Evolutionary conservation across 2,797 vertebrate species (phyloP).

Genomic region (Trachurus trachurus): DNA sequence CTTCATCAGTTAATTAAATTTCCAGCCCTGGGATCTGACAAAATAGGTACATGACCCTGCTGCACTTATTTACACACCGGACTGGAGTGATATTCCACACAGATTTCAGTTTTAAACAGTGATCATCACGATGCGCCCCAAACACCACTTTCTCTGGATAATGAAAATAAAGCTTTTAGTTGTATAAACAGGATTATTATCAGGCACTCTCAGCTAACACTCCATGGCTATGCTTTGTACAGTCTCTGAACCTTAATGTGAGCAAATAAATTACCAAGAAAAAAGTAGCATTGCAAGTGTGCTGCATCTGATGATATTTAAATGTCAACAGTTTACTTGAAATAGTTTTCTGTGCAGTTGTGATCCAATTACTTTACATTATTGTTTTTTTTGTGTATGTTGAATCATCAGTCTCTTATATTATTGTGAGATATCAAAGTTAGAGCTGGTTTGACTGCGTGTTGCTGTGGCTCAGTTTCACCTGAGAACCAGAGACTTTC

Average conservation of each 20-base stretch:
- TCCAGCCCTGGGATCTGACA: conserved; percentile 40
- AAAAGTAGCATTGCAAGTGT: neutral
- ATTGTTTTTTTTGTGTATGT: neutral
- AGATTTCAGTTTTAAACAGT: conserved; percentile 43
- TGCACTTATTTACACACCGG: conserved; percentile 32
- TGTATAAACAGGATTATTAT: conserved; percentile 52
- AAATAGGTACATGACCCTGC: conserved; percentile 37
- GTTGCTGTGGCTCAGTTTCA: neutral
- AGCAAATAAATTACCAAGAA: conserved; percentile 30
- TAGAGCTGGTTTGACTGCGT: conserved; percentile 1
- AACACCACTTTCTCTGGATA: conserved; percentile 9
- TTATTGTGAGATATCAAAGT: neutral
- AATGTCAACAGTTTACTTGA: neutral
- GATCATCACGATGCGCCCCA: conserved; percentile 29
- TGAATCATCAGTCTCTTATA: conserved; percentile 5
- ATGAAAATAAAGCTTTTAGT: conserved; percentile 35
- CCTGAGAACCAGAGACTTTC: neutral
- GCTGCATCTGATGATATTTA: conserved; percentile 5
- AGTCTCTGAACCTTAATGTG: conserved; percentile 14
- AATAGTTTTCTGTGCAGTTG: neutral
- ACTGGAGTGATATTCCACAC: conserved; percentile 14
- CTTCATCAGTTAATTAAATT: conserved; percentile 56
- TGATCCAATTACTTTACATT: neutral
- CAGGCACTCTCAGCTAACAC: conserved; percentile 11
- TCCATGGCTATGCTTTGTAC: conserved; percentile 16